Conservation (phyloP, 2,797 vertebrate genomes). For the Chaenodraco wilsoni region DNA sequence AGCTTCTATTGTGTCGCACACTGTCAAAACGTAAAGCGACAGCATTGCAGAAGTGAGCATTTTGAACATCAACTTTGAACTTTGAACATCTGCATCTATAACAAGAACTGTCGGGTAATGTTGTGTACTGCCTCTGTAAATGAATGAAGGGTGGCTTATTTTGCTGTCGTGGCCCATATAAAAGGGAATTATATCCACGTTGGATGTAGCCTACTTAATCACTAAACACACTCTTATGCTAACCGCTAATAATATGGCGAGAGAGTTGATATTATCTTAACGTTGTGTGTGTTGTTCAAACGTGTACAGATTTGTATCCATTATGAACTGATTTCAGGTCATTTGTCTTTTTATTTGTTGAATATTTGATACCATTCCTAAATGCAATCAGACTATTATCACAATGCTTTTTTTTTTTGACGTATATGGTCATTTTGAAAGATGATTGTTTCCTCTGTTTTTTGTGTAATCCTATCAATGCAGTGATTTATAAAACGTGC, state of each 20-base stretch:
- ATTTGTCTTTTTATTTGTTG: neutral
- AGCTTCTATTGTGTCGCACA: conserved; percentile 15
- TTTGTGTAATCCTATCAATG: neutral
- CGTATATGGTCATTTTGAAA: neutral
- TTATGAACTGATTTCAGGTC: neutral
- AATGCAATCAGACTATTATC: neutral
- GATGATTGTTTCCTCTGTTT: neutral
- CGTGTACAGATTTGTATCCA: too few species aligned
- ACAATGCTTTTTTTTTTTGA: too few species aligned
- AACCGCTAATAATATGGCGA: neutral
- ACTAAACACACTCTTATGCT: neutral
- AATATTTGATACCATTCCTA: neutral
- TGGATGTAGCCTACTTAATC: neutral
- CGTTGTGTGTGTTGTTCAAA: neutral
- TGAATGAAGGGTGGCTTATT: accelerated
- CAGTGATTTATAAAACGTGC: neutral
- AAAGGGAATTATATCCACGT: neutral
- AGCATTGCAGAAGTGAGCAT: accelerated
- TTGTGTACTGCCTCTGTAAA: neutral
- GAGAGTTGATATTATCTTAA: neutral
- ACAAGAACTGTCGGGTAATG: neutral
- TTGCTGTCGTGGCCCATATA: neutral
- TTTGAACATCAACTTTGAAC: too few species aligned
- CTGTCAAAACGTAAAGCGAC: conserved; percentile 21
- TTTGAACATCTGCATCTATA: neutral